A percentile compares a stretch with the other conserved stretches of the same genome.
These are phyloP conservation scores for Pristionchus japonicus DNA, from an alignment of 2,888 invertebrate species.

Conservation along the genomic window DNA sequence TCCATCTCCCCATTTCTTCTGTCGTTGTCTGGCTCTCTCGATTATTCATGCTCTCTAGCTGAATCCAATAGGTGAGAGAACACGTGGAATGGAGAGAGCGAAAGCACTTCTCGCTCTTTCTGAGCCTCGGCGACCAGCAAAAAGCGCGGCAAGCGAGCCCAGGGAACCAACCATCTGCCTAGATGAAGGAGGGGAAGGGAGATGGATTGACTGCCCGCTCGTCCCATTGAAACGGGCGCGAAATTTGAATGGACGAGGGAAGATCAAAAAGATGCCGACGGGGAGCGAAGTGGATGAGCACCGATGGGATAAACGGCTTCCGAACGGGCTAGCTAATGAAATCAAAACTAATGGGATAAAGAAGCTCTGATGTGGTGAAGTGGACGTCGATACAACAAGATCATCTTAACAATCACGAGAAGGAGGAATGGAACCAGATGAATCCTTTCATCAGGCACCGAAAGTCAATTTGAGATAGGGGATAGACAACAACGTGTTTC, in stretches of 20 bases:
- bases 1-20: not conserved
- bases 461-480: too few relatives aligned
- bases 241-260: not conserved
- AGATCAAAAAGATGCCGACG: not conserved
- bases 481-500: too few relatives aligned
- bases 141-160: not conserved
- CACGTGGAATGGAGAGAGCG: not conserved
- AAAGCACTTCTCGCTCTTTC: not conserved
- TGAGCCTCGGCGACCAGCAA: too few relatives aligned
- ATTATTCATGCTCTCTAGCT: not conserved
- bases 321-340: not conserved
- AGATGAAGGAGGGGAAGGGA: not conserved
- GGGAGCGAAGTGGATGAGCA: not conserved
- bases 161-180: not conserved
- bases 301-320: not conserved
- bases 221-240: not conserved
- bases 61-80: not conserved
- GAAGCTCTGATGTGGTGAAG: too few relatives aligned
- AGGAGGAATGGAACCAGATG: too few relatives aligned
- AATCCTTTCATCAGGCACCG: too few relatives aligned
- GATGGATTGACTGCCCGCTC: not conserved
- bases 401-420: too few relatives aligned
- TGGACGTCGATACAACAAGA: too few relatives aligned
- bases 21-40: not conserved
- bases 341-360: too few relatives aligned